A percentile compares a stretch with the other conserved stretches of the same genome.
phyloP scores from a whole-genome alignment of 1,140 invertebrate genomes.

The Zaprionus africanus region DNA sequence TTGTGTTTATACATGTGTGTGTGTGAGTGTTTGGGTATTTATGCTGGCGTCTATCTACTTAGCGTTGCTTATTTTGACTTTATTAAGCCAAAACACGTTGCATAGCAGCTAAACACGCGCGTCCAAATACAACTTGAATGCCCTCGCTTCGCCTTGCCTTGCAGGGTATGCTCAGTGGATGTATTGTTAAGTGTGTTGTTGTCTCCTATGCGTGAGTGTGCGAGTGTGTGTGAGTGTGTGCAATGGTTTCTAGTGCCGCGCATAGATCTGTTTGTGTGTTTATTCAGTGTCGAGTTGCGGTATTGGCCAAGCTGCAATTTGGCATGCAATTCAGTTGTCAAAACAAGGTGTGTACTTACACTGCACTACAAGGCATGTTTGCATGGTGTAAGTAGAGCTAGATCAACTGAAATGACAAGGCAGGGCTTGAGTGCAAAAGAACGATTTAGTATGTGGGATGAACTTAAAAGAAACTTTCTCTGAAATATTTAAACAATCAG shows the following conservation, averaged over 20 bases:
- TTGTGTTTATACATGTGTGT: conserved; percentile 44
- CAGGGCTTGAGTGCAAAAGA: neutral
- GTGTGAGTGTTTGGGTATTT: conserved; percentile 57
- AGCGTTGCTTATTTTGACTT: conserved; percentile 78
- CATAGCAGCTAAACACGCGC: conserved; percentile 78
- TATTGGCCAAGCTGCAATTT: conserved; percentile 36
- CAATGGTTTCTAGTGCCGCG: neutral
- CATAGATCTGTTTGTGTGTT: conserved; percentile 37
- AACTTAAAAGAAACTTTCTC: too few species aligned
- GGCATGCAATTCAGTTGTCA: conserved; percentile 26
- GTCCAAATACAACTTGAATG: conserved; percentile 59
- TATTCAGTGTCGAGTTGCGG: conserved; percentile 17
- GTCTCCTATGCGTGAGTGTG: neutral
- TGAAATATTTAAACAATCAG: too few species aligned
- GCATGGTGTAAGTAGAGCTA: neutral
- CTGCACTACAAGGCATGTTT: conserved; percentile 9
- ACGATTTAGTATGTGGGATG: too few species aligned
- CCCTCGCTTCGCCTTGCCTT: conserved; percentile 11
- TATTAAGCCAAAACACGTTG: conserved; percentile 81
- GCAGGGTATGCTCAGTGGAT: neutral
- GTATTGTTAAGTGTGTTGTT: neutral
- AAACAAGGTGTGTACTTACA: conserved; percentile 8
- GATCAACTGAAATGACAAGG: neutral
- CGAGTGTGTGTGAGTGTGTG: neutral
- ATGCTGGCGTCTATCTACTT: conserved; percentile 76